Percentiles rank a stretch among this genome's conserved stretches.
Conservation (phyloP, 2,113 vertebrate species). For the Fregetta grallaria region DNA sequence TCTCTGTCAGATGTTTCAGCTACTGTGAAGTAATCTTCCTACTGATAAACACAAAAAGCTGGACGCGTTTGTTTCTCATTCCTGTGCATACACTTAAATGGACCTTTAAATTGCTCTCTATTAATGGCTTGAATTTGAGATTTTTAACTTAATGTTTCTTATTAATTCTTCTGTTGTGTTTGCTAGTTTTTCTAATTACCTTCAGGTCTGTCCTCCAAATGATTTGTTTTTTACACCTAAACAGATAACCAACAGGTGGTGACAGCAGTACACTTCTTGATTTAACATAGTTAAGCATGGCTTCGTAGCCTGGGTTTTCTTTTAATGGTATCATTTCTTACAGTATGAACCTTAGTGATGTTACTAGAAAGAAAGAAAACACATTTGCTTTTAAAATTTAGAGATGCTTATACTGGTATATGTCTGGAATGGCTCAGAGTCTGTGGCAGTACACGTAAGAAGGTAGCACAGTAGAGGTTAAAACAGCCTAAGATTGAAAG, state of each 20-base stretch:
- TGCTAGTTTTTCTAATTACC: constrained; percentile 30
- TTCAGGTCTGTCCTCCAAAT: neutral
- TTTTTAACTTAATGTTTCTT: constrained; percentile 2
- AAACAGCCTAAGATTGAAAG: neutral
- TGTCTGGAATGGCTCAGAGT: neutral
- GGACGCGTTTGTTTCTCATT: neutral
- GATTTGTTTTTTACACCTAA: constrained; percentile 8
- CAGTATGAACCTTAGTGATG: neutral
- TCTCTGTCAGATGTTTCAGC: neutral
- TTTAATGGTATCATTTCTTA: neutral
- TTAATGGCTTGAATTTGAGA: neutral
- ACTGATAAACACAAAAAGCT: neutral
- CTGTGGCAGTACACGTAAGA: neutral
- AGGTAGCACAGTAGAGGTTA: neutral
- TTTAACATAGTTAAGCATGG: neutral
- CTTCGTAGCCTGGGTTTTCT: neutral
- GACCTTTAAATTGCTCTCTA: neutral
- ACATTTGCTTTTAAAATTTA: neutral
- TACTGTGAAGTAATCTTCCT: neutral
- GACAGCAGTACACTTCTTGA: neutral
- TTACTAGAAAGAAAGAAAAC: neutral
- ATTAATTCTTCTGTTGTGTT: neutral
- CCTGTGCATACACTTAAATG: neutral
- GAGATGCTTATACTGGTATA: neutral
- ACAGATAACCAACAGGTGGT: constrained; percentile 37